Evolutionary conservation across 1,140 invertebrate genomes (phyloP).

Genomic region (Ips nitidus): DNA sequence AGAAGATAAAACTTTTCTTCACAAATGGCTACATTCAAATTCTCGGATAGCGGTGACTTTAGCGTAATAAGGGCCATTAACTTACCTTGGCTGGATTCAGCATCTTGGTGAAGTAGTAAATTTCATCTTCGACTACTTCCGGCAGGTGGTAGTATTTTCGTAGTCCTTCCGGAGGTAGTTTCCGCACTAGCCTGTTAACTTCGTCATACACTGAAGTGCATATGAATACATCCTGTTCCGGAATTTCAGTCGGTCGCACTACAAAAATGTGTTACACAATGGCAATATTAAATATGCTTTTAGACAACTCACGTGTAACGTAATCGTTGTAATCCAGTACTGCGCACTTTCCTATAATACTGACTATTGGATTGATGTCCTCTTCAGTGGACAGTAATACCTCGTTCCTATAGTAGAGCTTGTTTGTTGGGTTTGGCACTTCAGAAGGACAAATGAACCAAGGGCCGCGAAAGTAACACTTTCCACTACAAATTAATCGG

Average conservation of each 20-base stretch:
- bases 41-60: no score
- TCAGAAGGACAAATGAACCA: constrained; percentile 89
- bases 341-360: constrained; percentile 87
- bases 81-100: constrained; percentile 74
- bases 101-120: constrained; percentile 82
- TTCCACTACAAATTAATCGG: constrained; percentile 64
- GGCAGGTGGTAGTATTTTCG: constrained; percentile 83
- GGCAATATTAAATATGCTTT: no score
- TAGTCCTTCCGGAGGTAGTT: constrained; percentile 68
- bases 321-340: constrained; percentile 92
- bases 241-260: constrained; percentile 92
- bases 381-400: constrained; percentile 89
- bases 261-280: constrained; percentile 30
- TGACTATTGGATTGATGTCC: constrained; percentile 86
- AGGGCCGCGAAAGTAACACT: constrained; percentile 90
- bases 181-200: constrained; percentile 75
- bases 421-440: constrained; percentile 70
- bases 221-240: constrained; percentile 89
- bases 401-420: constrained; percentile 94
- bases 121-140: constrained; percentile 88
- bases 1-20: no score
- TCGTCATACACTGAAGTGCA: constrained; percentile 95
- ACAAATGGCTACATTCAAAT: no score
- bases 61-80: background rate
- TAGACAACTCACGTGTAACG: constrained; percentile 71